Evolutionary conservation across 1,140 invertebrate genomes (phyloP).

Genomic region (Anastrepha obliqua): DNA sequence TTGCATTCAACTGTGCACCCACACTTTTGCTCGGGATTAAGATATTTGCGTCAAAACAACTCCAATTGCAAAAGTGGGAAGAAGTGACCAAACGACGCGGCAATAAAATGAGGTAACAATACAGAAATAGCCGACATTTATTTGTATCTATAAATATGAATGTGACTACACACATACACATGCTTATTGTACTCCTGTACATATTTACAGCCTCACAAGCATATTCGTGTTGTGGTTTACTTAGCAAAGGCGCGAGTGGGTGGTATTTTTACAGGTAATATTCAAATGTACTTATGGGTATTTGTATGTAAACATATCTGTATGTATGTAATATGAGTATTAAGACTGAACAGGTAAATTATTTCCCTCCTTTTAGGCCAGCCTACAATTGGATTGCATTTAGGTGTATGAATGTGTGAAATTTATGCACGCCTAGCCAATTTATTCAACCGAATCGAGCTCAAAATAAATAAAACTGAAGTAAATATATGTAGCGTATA

Average conservation of each 20-base stretch:
- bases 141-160: no score
- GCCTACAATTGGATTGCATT: neutral
- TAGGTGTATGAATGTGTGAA: neutral
- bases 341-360: neutral
- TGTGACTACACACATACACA: neutral
- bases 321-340: neutral
- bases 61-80: neutral
- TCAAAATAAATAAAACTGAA: neutral
- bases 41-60: neutral
- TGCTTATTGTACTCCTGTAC: neutral
- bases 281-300: no score
- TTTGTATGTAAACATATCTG: no score
- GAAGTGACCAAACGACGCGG: neutral
- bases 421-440: slow-evolving; percentile 14
- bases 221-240: no score
- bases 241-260: neutral
- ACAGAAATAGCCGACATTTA: neutral
- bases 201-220: no score
- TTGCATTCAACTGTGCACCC: neutral
- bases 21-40: slow-evolving; percentile 8
- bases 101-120: slow-evolving; percentile 1
- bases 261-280: neutral
- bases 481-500: neutral
- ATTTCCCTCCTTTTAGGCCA: neutral
- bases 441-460: slow-evolving; percentile 23